Base-by-base conservation (phyloP, 2,888 invertebrate species). In the Chrysodeixis includens region DNA sequence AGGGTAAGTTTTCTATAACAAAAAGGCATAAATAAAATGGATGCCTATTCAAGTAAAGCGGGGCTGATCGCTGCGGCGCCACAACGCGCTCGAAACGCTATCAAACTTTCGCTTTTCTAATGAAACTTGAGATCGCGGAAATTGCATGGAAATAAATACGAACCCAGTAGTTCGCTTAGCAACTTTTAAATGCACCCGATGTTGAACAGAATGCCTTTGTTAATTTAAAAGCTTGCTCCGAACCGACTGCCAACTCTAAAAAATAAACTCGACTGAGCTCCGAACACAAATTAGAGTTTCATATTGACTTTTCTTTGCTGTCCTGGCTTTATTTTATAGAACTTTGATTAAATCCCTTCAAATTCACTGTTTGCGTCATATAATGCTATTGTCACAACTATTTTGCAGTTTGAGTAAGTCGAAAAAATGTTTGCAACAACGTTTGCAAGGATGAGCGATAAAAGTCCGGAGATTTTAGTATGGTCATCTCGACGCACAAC, bases 111-210 rank as follows among this genome's bases (percentile, higher is more conserved):
- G 73, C 80, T 86, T 89, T 88, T 80, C 88, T 88, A 91, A 91
- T 90, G 89, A 89, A 92, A 91, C 88, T 89, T 86, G 83, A 87
- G 82, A 87, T 85, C 82, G 83, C 81, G 86, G 87, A 90, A 90
- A 93, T 91, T 91, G 90, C 88, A 89, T 90, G 87, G 87, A 91
- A 91, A 91, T 91, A 91, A 92, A 92, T 88, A 90, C 86, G 83
- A 83, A 85, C 77, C 84, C 86, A 85, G 86, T 77, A 88, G 87
- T 89, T 88, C 81, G 88, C 84, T 88, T 82, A 87, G 85, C 80
- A 92, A 92, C 89, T 92, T 93, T 89, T 88, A 88, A 93, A 92
- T 90, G 87, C 86, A 80, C 86, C 84, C 75, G 78, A 74, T 82
- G 82, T 78, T 78, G 83, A 88, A 87, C 84, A 83, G 80, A 87